Base-by-base conservation (phyloP, 2,797 vertebrate species). In the Manis crassicaudata region DNA sequence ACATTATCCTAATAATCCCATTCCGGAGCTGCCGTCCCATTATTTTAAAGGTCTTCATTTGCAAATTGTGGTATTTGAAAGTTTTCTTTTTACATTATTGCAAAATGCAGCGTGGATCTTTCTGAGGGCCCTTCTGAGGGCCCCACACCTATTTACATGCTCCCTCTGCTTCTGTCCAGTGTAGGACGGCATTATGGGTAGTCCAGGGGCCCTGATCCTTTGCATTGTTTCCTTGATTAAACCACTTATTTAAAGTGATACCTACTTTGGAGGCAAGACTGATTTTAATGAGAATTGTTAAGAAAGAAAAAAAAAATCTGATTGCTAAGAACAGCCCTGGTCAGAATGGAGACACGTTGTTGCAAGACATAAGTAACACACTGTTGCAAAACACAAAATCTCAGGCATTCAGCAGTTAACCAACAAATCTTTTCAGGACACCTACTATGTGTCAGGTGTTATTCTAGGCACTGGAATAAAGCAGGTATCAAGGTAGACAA, bases 1-100 rank as follows among this genome's bases (percentile, higher is more conserved):
- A 29, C 97, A 98, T 98, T 98, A 98, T 97, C 98, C 97, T 98
- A 97, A 98, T 98, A 98, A 98, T 98, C 97, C 98, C 97, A 96
- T 98, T 97, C 97, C 95, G 86, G 95, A 97, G 94, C 97, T 94
- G 95, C 97, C 79, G 11, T 97, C 97, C 98, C 97, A 98, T 97
- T 98, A 97, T 98, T 98, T 98, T 98, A 98, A 98, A 98, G 98
- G 98, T 98, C 98, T 98, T 98, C 97, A 98, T 98, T 98, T 98
- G 98, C 98, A 98, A 98, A 98, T 97, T 96, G 98, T 98, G 98
- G 97, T 98, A 98, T 98, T 98, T 97, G 96, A 98, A 98, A 97
- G 98, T 98, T 98, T 98, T 98, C 96, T 96, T 98, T 98, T 97
- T 98, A 98, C 97, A 94, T 97, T 97, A 98, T 97, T 97, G 95